Evolutionary conservation across 1,140 invertebrate species (phyloP).

Genomic region (Tetramorium simillimum): DNA sequence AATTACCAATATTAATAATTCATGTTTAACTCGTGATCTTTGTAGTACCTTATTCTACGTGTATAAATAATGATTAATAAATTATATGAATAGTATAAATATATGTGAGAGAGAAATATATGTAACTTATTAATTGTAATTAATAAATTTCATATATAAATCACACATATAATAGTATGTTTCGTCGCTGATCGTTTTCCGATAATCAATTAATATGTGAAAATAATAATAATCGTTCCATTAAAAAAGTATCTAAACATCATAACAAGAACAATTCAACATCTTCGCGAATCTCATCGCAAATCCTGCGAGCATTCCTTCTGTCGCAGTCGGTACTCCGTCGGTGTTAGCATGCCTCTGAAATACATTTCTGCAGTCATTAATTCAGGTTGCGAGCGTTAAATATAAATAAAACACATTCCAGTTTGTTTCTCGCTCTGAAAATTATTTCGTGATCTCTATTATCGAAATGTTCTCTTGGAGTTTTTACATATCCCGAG

Average conservation of each 20-base stretch:
- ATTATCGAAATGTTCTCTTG: conserved; percentile 23
- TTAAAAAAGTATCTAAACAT: conserved; percentile 35
- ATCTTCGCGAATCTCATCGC: conserved; percentile 9
- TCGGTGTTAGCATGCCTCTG: conserved; percentile 89
- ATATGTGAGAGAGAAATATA: not conserved
- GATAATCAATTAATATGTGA: not conserved
- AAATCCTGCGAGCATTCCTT: conserved; percentile 80
- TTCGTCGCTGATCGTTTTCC: not conserved
- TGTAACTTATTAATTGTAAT: conserved; percentile 27
- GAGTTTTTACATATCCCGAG: not conserved
- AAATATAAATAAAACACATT: conserved; percentile 6
- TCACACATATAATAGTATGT: not conserved
- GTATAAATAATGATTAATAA: not conserved
- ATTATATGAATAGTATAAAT: not conserved
- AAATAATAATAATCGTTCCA: not conserved
- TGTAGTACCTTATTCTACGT: not conserved
- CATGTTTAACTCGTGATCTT: not conserved
- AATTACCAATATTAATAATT: conserved; percentile 2
- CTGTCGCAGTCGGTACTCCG: conserved; percentile 88
- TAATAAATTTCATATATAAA: conserved; percentile 33
- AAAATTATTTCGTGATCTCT: not conserved
- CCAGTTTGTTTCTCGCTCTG: not conserved
- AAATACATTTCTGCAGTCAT: conserved; percentile 65
- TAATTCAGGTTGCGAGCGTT: not conserved
- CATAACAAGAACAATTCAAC: not conserved